A percentile compares a stretch with the other conserved stretches of the same genome.
Evolutionary conservation across 2,888 invertebrate species (phyloP).

Genomic region (Mythimna loreyi): DNA sequence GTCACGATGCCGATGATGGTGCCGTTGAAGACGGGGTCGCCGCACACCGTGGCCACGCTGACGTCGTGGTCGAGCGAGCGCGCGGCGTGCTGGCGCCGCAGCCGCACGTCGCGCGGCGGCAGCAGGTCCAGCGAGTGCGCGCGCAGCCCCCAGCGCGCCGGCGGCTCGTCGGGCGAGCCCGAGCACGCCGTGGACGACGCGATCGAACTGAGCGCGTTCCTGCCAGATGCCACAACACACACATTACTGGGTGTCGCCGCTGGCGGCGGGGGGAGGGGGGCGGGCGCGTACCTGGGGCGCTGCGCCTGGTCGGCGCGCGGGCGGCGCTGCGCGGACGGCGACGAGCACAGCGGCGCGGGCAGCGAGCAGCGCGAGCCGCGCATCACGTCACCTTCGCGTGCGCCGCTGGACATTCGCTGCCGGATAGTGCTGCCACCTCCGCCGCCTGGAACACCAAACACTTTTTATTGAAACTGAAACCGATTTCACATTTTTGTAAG

Average conservation of each 20-base stretch:
- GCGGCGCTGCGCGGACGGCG: conserved; percentile 64
- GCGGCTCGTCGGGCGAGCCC: conserved; percentile 65
- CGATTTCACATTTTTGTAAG: background rate
- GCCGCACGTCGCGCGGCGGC: conserved; percentile 66
- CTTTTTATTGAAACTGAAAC: background rate
- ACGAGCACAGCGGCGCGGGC: conserved; percentile 68
- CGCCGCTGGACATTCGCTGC: conserved; percentile 80
- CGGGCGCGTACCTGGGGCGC: conserved; percentile 68
- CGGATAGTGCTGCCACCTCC: conserved; percentile 69
- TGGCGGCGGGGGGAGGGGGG: conserved; percentile 29
- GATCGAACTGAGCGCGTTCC: conserved; percentile 92
- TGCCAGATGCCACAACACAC: conserved; percentile 57
- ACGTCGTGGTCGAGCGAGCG: conserved; percentile 82
- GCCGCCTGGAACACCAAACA: conserved; percentile 48
- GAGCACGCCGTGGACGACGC: conserved; percentile 92
- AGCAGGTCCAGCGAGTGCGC: conserved; percentile 78
- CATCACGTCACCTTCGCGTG: conserved; percentile 65
- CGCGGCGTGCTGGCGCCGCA: conserved; percentile 77
- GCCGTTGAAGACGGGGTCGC: conserved; percentile 85
- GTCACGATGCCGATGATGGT: conserved; percentile 81
- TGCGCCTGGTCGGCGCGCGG: conserved; percentile 56
- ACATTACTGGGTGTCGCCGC: conserved; percentile 28
- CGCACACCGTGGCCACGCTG: conserved; percentile 81
- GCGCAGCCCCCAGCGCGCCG: conserved; percentile 70
- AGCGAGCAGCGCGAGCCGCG: conserved; percentile 79